Evolutionary conservation across 2,113 vertebrate species (phyloP).

Genomic region (Campylomormyrus tamandua): DNA sequence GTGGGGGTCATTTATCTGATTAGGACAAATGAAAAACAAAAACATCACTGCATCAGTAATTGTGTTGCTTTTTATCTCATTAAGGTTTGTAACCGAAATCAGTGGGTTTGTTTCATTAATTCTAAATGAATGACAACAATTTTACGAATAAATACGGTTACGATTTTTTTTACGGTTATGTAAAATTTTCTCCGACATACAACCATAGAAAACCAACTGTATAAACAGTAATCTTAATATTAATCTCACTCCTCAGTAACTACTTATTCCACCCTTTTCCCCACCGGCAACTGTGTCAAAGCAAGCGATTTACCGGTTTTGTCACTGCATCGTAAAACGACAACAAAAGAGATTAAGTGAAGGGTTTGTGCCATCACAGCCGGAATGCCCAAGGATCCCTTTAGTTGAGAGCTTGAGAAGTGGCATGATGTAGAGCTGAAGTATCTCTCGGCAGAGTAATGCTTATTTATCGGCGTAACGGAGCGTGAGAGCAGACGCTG

Average conservation of each 20-base stretch:
- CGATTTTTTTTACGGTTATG: neutral
- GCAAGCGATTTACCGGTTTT: conserved; percentile 11
- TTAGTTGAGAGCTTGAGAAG: conserved; percentile 26
- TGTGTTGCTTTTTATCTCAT: neutral
- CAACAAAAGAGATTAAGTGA: conserved; percentile 20
- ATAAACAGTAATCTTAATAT: neutral
- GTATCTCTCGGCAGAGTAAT: neutral
- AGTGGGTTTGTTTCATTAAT: neutral
- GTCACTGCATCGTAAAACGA: conserved; percentile 38
- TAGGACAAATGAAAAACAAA: neutral
- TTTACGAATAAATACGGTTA: neutral
- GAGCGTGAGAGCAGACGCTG: conserved; percentile 23
- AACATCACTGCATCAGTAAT: neutral
- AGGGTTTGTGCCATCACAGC: conserved; percentile 26
- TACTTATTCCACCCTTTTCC: neutral
- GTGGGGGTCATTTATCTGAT: neutral
- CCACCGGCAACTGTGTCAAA: neutral
- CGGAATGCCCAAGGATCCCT: conserved; percentile 17
- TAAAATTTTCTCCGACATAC: neutral
- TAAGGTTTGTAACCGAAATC: neutral
- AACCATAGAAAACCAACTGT: neutral
- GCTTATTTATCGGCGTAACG: conserved; percentile 11
- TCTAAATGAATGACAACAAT: neutral
- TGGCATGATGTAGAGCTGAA: conserved; percentile 21
- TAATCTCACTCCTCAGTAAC: neutral